Evolutionary conservation across 2,888 invertebrate species (phyloP).

Genomic region (Rhabditophanes sp.): DNA sequence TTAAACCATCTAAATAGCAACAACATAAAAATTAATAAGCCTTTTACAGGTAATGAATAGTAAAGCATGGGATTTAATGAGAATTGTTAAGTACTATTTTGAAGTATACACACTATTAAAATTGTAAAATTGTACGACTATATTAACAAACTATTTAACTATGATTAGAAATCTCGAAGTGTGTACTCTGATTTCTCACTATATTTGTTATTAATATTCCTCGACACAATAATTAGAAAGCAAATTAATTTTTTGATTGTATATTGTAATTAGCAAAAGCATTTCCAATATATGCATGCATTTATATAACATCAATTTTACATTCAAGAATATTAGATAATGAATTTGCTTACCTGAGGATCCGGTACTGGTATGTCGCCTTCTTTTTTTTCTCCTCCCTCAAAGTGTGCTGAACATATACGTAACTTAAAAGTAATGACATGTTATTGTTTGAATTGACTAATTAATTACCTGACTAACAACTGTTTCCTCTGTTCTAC

Average conservation of each 20-base stretch:
- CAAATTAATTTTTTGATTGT: constrained; percentile 1
- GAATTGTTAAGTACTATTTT: too few relatives aligned
- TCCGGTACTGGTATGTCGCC: constrained; percentile 47
- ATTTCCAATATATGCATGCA: constrained; percentile 4
- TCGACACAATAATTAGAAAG: constrained; percentile 6
- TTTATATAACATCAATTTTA: constrained; percentile 1
- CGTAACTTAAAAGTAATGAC: constrained; percentile 39
- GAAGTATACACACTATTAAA: too few relatives aligned
- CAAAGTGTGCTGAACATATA: constrained; percentile 47
- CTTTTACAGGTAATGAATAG: too few relatives aligned
- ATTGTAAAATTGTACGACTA: too few relatives aligned
- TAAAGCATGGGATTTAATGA: too few relatives aligned
- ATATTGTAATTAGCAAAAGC: background rate
- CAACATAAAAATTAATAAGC: too few relatives aligned
- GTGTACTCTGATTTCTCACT: too few relatives aligned
- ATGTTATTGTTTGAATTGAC: constrained; percentile 2
- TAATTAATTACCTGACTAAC: constrained; percentile 44
- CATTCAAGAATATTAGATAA: constrained; percentile 1
- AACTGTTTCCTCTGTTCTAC: constrained; percentile 46
- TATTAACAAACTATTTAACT: constrained; percentile 2
- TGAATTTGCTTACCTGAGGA: constrained; percentile 32
- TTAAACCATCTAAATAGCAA: too few relatives aligned
- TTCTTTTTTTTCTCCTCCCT: constrained; percentile 46
- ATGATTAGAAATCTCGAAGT: constrained; percentile 1
- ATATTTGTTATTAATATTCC: too few relatives aligned